Base-by-base conservation (phyloP, 2,888 invertebrate genomes). In the Philopedon plagiatum region DNA sequence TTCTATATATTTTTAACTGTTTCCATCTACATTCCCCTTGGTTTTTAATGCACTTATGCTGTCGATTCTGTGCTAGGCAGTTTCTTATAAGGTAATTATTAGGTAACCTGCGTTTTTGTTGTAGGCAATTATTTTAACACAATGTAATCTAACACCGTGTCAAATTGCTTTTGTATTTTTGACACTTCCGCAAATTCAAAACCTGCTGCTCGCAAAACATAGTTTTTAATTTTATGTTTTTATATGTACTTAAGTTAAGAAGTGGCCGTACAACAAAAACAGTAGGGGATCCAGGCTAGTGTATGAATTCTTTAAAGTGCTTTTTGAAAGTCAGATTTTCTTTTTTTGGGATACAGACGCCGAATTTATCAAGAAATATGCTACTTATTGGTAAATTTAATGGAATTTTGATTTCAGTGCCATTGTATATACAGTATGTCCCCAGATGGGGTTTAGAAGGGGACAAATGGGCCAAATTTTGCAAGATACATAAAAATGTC, bases 111-210 rank as follows among this genome's bases (percentile, higher is more conserved):
- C 51, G 51, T 54, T 54, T 54, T 54, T 54, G 18, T 54, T 29
- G 13, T 54, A 15, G 13, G 51, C 18, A 54, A 54, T 54, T 54
- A 54, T 29, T 54, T 54, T 29, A 29, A 29, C 29, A 54, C 51
- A 29, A 54, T 54, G 51, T 54, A 29, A 26, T 7, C 51, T 18
- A 54, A 54, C 23, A 8, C 15, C 51, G 51, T 54, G 18, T 54
- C 51, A 29, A 54, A 54, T 54, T 54, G 51, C 29, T 29, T 54
- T 54, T 54, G 13, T 15, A 29, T 11, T 54, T 54, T 54, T 29
- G 51, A 54, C 51, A 54, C 51, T 54, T 54, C 51, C 51, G 51
- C 51, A 54, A 54, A 54, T 29, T 54, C n/a, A 18, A 26, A 15
- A 15, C 39, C n/a, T 15, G 39, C 21, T 15, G 9, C 5, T 49